phyloP scores from a whole-genome alignment of 2,113 vertebrate species.

The Spizaetus ornatus region DNA sequence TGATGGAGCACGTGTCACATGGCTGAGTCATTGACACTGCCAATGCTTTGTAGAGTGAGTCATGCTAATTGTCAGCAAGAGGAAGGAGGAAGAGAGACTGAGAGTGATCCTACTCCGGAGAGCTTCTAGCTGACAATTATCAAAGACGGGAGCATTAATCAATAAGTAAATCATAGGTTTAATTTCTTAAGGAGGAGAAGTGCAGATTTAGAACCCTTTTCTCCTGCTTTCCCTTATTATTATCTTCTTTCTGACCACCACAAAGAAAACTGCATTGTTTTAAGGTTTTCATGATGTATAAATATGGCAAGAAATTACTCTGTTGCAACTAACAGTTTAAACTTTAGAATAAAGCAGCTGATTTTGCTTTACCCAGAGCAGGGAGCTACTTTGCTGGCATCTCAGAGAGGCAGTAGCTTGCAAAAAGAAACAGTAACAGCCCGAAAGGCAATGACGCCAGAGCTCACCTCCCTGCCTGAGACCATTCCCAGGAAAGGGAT shows the following conservation, averaged over 20 bases:
- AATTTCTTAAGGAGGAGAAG: not conserved
- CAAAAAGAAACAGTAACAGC: not conserved
- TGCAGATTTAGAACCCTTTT: not conserved
- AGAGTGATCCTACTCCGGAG: not conserved
- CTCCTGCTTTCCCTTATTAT: not conserved
- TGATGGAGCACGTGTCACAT: not conserved
- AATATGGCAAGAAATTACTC: not conserved
- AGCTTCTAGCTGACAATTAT: not conserved
- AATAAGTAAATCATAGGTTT: fast-evolving
- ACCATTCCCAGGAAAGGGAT: not conserved
- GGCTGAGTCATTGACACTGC: not conserved
- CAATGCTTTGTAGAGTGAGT: not conserved
- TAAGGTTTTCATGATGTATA: not conserved
- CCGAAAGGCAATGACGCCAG: not conserved
- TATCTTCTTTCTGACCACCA: not conserved
- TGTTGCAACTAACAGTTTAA: not conserved
- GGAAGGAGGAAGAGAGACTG: not conserved
- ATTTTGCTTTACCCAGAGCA: not conserved
- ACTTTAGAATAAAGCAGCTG: not conserved
- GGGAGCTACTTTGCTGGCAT: not conserved
- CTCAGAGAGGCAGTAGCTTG: not conserved
- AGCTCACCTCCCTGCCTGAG: not conserved
- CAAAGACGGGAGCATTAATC: not conserved
- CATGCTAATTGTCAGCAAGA: not conserved
- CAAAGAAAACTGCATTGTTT: not conserved